Percentiles rank a stretch among this genome's conserved stretches.
Evolutionary conservation across 2,113 vertebrate species (phyloP).

Genomic region (Daubentonia madagascariensis): DNA sequence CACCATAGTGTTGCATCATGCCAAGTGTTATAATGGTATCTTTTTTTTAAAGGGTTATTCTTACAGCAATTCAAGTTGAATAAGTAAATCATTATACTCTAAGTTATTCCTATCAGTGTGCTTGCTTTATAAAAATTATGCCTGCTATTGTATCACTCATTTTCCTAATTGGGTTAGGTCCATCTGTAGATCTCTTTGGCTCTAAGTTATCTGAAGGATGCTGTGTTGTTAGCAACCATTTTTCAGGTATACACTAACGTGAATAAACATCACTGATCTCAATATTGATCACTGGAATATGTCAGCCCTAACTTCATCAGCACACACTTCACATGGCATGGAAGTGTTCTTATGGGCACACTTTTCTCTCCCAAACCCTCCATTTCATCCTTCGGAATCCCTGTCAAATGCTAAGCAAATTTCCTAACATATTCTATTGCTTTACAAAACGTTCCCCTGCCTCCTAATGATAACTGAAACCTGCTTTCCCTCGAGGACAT

Average conservation of each 20-base stretch:
- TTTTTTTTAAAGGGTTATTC: constrained; percentile 26
- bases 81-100: constrained; percentile 22
- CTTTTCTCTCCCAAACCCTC: not conserved
- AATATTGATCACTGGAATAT: not conserved
- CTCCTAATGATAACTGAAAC: not conserved
- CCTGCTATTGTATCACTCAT: not conserved
- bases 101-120: not conserved
- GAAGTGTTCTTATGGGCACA: not conserved
- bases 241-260: constrained; percentile 9
- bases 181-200: constrained; percentile 33
- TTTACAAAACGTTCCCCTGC: not conserved
- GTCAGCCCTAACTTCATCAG: not conserved
- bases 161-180: not conserved
- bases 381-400: not conserved
- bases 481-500: not conserved
- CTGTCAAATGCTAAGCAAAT: not conserved
- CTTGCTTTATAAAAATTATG: not conserved
- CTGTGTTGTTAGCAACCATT: constrained; percentile 11
- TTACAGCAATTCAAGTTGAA: not conserved
- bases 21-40: not conserved
- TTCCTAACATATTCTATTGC: not conserved
- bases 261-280: constrained; percentile 30
- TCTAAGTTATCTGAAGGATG: constrained; percentile 5
- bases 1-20: not conserved
- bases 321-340: not conserved